Percentiles rank a stretch among this genome's conserved stretches.
These are phyloP conservation scores for Danio tinwini DNA, from an alignment of 2,797 vertebrate species.

Conservation along the genomic window DNA sequence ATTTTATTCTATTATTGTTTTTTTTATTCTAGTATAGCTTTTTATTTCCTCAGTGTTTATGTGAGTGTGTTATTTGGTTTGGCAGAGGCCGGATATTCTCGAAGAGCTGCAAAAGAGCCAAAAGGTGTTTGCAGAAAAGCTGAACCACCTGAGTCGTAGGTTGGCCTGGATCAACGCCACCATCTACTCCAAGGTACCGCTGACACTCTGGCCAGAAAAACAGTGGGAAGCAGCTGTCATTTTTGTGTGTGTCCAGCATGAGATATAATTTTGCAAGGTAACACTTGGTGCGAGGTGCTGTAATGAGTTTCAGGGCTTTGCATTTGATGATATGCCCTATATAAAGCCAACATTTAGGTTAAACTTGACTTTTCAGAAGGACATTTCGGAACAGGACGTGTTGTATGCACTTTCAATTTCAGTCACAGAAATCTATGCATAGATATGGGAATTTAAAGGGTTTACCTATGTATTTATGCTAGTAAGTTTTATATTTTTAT, in stretches of 20 bases:
- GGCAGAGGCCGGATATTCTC: slow-evolving; percentile 90
- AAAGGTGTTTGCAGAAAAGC: slow-evolving; percentile 95
- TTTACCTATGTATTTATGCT: no score
- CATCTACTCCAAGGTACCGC: slow-evolving; percentile 93
- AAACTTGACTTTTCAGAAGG: background rate
- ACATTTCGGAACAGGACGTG: slow-evolving; percentile 5
- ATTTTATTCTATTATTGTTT: no score
- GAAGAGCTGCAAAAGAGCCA: slow-evolving; percentile 94
- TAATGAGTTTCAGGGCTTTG: background rate
- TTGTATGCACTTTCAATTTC: slow-evolving; percentile 13
- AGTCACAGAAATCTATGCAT: slow-evolving; percentile 13
- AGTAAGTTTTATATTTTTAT: no score
- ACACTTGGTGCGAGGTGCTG: background rate
- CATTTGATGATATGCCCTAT: background rate
- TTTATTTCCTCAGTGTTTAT: background rate
- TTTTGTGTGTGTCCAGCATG: background rate
- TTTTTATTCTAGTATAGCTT: background rate
- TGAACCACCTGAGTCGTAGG: slow-evolving; percentile 94
- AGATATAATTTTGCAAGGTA: background rate
- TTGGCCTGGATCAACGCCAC: slow-evolving; percentile 98
- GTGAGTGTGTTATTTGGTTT: slow-evolving; percentile 6
- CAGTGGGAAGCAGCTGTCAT: background rate
- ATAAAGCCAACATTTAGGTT: slow-evolving; percentile 30
- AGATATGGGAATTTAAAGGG: no score
- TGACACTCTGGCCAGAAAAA: background rate